These are phyloP conservation scores for Scopus umbretta DNA, from an alignment of 2,113 vertebrate genomes.

Conservation along the genomic window DNA sequence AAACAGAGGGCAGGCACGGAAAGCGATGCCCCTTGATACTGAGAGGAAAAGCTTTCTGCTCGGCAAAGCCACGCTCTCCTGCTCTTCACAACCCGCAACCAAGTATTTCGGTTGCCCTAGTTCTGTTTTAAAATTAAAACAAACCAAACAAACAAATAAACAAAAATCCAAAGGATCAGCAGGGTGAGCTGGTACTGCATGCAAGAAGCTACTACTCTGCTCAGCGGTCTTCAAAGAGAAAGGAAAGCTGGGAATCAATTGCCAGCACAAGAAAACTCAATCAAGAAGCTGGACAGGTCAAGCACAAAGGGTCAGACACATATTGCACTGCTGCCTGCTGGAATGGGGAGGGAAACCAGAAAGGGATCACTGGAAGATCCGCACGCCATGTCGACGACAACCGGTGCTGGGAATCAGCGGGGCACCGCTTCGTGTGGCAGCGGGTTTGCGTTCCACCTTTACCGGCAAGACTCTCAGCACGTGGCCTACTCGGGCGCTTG, in stretches of 20 bases:
- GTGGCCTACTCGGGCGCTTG: background rate
- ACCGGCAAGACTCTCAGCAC: background rate
- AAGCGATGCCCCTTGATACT: background rate
- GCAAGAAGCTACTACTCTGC: background rate
- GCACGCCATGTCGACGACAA: background rate
- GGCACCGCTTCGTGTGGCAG: background rate
- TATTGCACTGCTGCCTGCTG: background rate
- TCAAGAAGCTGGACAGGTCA: background rate
- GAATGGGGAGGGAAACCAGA: background rate
- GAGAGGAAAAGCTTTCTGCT: background rate
- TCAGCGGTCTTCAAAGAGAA: background rate
- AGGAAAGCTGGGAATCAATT: background rate
- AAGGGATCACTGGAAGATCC: background rate
- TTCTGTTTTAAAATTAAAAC: background rate
- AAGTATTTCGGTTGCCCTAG: background rate
- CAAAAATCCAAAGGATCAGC: background rate
- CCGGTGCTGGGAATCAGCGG: accelerated
- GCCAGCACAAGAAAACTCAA: background rate
- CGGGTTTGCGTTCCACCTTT: background rate
- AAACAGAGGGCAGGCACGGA: background rate
- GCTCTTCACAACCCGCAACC: background rate
- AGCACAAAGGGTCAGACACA: background rate
- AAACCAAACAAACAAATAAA: background rate
- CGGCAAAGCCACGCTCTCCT: background rate
- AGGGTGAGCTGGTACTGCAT: background rate